These are phyloP conservation scores for Drosophila navojoa DNA, from an alignment of 1,140 invertebrate genomes.

Conservation along the genomic window DNA sequence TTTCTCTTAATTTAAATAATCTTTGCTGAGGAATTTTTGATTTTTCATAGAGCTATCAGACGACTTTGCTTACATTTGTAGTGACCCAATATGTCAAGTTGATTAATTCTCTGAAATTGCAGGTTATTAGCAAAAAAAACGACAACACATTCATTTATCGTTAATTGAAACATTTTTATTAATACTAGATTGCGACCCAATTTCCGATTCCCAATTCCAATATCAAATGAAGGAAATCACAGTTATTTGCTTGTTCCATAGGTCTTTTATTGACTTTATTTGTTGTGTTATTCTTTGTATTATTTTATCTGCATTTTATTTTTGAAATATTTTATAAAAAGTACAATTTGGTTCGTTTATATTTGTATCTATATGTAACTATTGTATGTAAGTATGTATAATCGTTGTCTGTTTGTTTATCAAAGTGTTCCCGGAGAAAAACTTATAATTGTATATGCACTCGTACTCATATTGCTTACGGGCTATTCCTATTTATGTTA, in stretches of 20 bases:
- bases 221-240: background rate
- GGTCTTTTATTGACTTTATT: slow-evolving; percentile 49
- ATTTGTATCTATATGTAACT: slow-evolving; percentile 65
- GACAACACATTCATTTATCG: too few species aligned
- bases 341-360: slow-evolving; percentile 76
- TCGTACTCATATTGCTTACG: slow-evolving; percentile 32
- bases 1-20: too few species aligned
- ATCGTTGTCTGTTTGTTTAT: slow-evolving; percentile 40
- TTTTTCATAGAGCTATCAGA: too few species aligned
- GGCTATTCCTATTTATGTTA: slow-evolving; percentile 54
- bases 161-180: background rate
- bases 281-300: slow-evolving; percentile 18
- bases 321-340: slow-evolving; percentile 80
- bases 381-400: slow-evolving; percentile 38
- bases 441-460: slow-evolving; percentile 20
- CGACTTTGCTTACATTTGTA: too few species aligned
- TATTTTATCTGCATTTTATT: slow-evolving; percentile 44
- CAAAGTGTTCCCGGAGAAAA: slow-evolving; percentile 69
- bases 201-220: background rate
- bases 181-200: too few species aligned
- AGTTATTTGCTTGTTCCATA: slow-evolving; percentile 24
- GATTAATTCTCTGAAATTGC: too few species aligned
- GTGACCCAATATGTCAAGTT: too few species aligned
- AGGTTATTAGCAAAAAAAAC: too few species aligned
- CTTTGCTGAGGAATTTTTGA: too few species aligned